Conservation (phyloP, 1,140 invertebrate genomes). For the Atta texana region DNA sequence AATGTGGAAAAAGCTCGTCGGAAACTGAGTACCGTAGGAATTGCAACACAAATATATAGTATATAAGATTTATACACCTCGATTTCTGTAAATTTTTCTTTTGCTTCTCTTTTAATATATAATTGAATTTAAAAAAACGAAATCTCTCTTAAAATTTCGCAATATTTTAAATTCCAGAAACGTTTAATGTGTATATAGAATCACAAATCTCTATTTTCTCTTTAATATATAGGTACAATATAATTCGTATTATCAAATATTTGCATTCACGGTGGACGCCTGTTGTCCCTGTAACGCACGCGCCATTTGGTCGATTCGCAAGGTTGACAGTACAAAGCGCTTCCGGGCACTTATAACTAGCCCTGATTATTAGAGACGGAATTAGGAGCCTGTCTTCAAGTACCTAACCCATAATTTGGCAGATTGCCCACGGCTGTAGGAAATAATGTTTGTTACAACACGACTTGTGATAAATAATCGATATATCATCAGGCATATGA, state of each 20-base stretch:
- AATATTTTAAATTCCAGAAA: not conserved
- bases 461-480: not conserved
- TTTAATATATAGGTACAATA: not conserved
- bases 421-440: constrained; percentile 32
- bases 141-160: not conserved
- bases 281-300: not conserved
- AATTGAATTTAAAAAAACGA: not conserved
- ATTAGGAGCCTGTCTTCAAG: constrained; percentile 46
- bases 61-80: not conserved
- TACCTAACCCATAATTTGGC: constrained; percentile 34
- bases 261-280: not conserved
- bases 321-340: constrained; percentile 47
- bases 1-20: constrained; percentile 34
- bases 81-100: not conserved
- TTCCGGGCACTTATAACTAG: constrained; percentile 15
- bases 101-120: not conserved
- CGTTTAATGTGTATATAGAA: not conserved
- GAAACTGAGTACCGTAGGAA: constrained; percentile 22
- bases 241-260: not conserved
- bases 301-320: constrained; percentile 18
- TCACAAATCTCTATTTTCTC: not conserved
- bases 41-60: constrained; percentile 16
- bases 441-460: not conserved
- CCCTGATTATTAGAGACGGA: constrained; percentile 49
- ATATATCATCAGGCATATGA: not conserved